These are phyloP conservation scores for Parazoanthus atlanticus DNA, from an alignment of 92 coral and sea anemone genomes.

Conservation along the genomic window DNA sequence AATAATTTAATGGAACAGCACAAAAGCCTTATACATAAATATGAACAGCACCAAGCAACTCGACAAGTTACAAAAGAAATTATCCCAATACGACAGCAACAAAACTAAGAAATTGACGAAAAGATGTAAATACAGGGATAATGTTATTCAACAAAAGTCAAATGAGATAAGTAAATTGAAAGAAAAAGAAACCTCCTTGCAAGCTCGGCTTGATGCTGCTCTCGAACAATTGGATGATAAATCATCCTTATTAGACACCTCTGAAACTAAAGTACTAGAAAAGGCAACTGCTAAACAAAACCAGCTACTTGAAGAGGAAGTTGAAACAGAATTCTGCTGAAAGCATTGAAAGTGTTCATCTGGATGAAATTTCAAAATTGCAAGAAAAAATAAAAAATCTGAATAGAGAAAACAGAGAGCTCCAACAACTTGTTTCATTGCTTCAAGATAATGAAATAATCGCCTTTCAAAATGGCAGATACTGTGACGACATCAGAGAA, in stretches of 20 bases:
- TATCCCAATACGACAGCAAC: neutral
- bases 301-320: constrained; percentile 18
- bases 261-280: constrained; percentile 14
- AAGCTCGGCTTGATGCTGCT: constrained; percentile 7
- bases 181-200: constrained; percentile 11
- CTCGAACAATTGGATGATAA: constrained; percentile 12
- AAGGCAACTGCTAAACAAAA: constrained; percentile 18
- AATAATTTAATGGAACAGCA: constrained; percentile 8
- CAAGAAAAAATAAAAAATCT: neutral
- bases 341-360: neutral
- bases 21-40: neutral
- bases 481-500: constrained; percentile 25
- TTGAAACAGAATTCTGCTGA: neutral
- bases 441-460: constrained; percentile 21
- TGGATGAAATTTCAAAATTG: constrained; percentile 4
- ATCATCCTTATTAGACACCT: neutral
- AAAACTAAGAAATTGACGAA: constrained; percentile 2
- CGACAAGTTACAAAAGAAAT: too few relatives aligned
- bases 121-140: constrained; percentile 29
- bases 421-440: neutral
- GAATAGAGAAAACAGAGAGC: constrained; percentile 24
- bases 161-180: constrained; percentile 15
- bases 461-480: neutral
- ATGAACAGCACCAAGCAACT: constrained; percentile 9
- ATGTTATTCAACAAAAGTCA: neutral